Conservation (phyloP, 2,113 vertebrate species). For the Formicarius rufipectus region DNA sequence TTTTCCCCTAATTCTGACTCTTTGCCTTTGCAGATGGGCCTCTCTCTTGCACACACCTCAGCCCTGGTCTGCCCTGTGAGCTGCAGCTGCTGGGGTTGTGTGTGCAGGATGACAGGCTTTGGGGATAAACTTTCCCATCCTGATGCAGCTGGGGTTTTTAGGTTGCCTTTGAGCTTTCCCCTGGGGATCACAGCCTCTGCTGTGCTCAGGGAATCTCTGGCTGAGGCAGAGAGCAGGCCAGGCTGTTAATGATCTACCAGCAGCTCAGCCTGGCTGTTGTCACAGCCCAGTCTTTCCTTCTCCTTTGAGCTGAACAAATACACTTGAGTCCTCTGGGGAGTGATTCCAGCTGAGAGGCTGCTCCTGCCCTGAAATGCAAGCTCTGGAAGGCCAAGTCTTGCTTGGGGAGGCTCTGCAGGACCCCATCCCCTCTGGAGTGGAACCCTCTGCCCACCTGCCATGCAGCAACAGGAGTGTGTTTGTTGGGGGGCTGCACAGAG, state of each 20-base stretch:
- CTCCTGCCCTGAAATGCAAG: background rate
- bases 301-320: conserved; percentile 9
- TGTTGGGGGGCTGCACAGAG: background rate
- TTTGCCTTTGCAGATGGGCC: no score
- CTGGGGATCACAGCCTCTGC: background rate
- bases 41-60: background rate
- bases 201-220: background rate
- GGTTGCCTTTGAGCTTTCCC: background rate
- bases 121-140: fast-evolving
- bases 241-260: conserved; percentile 69
- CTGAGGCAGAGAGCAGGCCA: background rate
- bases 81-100: fast-evolving
- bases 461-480: background rate
- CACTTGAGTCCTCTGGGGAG: background rate
- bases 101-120: background rate
- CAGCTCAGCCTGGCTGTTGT: background rate
- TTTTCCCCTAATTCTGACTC: background rate
- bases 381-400: background rate
- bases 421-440: background rate
- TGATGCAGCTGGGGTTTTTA: background rate
- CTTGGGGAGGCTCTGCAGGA: background rate
- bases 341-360: background rate
- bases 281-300: background rate
- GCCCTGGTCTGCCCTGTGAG: background rate
- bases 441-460: background rate